Evolutionary conservation across 2,888 invertebrate species (phyloP), one percentile per base, ranked within the genome.

Genomic region (Eilema griseolum): DNA sequence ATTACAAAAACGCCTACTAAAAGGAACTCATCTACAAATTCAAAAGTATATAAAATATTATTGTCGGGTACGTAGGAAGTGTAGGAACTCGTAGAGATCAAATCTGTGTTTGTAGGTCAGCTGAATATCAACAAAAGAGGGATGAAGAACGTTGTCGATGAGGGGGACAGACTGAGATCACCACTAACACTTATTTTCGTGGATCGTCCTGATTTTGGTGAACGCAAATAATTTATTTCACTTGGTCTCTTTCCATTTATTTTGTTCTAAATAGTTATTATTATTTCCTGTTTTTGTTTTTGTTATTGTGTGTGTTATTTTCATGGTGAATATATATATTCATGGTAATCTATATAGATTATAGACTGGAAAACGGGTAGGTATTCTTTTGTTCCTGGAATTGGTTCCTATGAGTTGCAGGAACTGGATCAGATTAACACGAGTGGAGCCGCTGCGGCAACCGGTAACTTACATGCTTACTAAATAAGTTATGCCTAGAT

Each of bases 91-190:
- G 37, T 41, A 66, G 76, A 78, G 81, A 84, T 83, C 81, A 82
- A 86, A 91, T 90, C 87, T 90, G 90, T 93, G 94, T 94, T 94
- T 94, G 86, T 93, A 92, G 94, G 94, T 94, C 94, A 94, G 85
- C 82, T 82, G 86, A 90, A 90, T 88, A 89, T 90, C 92, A 93
- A 93, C 93, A 91, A 89, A 89, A 83, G 84, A 83, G 82, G 83
- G 80, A 80, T 79, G 76, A 82, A 83, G 85, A 87, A 76, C 80
- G 83, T 78, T 78, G 76, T 79, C 70, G 75, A 78, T 57, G 76
- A 76, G 84, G 81, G 82, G 80, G 83, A 62, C 59, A 64, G 52
- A 52, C 65, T 73, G 28, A 60, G 66, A 78, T 73, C 59, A 75
- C 83, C 82, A 80, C 59, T 68, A 65, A 73, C 66, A 71, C 41